Conservation (phyloP, 2,888 invertebrate species). For the Cryptocephalus moraei region DNA sequence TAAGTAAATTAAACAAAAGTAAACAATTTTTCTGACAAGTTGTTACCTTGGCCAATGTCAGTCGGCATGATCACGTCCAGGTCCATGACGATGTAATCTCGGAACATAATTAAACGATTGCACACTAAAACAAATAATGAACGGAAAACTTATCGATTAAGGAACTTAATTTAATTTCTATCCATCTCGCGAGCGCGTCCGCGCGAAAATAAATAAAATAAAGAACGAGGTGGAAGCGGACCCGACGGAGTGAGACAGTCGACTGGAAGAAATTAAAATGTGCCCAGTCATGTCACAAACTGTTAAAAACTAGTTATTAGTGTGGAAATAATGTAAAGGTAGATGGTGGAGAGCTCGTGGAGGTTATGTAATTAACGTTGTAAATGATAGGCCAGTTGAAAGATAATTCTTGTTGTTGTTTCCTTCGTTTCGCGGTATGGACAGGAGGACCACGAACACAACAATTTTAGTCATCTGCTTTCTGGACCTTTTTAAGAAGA, state of each 20-base stretch:
- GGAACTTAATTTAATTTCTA: background rate
- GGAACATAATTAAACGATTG: slow-evolving; percentile 16
- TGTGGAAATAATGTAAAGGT: slow-evolving; percentile 11
- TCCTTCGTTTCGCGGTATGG: too few relatives aligned
- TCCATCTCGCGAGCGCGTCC: background rate
- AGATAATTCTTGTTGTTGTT: background rate
- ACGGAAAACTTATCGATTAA: background rate
- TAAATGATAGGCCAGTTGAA: background rate
- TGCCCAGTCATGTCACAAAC: slow-evolving; percentile 14
- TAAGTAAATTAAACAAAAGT: too few relatives aligned
- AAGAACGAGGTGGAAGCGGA: slow-evolving; percentile 1
- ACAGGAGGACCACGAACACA: background rate
- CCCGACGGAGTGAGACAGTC: slow-evolving; percentile 2
- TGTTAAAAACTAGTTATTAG: slow-evolving; percentile 19
- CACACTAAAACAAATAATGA: background rate
- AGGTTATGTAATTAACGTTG: slow-evolving; percentile 11
- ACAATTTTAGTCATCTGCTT: background rate
- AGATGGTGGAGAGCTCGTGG: slow-evolving; percentile 8
- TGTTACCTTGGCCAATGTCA: slow-evolving; percentile 22
- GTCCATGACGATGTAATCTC: slow-evolving; percentile 24
- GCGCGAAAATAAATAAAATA: background rate
- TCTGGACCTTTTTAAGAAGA: background rate
- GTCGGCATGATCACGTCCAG: slow-evolving; percentile 17
- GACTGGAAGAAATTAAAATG: slow-evolving; percentile 13
- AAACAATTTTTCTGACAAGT: too few relatives aligned